Percentiles rank a stretch among this genome's conserved stretches.
phyloP scores from a whole-genome alignment of 2,113 vertebrate genomes.

The Apeltes quadracus region DNA sequence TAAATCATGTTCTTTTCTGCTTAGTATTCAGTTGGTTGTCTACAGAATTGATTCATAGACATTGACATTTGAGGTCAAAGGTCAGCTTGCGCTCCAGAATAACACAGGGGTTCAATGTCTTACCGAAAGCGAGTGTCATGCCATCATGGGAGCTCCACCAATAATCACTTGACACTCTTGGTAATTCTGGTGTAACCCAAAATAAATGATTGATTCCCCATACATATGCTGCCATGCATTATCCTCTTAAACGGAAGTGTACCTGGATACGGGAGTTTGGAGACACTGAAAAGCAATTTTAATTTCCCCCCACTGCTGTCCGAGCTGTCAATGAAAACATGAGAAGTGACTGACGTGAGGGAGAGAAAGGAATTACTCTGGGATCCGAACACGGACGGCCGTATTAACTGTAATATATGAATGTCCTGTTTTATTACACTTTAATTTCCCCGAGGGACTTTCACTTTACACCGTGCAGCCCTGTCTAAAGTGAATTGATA shows the following conservation, averaged over 20 bases:
- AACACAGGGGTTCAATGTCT: not conserved
- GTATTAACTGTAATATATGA: constrained; percentile 50
- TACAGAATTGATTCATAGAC: not conserved
- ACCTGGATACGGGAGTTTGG: constrained; percentile 30
- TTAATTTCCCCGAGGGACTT: constrained; percentile 60
- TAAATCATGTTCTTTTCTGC: not conserved
- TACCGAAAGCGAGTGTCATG: not conserved
- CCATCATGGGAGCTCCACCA: not conserved
- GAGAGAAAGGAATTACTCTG: constrained; percentile 38
- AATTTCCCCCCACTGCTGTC: constrained; percentile 36
- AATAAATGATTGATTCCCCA: constrained; percentile 7
- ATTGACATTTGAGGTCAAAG: not conserved
- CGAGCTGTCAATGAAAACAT: constrained; percentile 42
- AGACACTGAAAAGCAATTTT: constrained; percentile 47
- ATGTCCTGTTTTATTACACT: constrained; percentile 63
- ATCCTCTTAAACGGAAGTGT: constrained; percentile 20
- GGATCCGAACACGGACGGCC: constrained; percentile 30
- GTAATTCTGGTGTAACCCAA: not conserved
- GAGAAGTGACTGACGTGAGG: constrained; percentile 22
- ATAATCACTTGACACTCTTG: constrained; percentile 3
- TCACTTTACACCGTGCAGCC: constrained; percentile 45
- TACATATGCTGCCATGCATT: constrained; percentile 28
- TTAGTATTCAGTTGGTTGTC: not conserved
- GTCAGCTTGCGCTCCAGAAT: not conserved
- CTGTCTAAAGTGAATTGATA: constrained; percentile 50